Evolutionary conservation across 2,888 invertebrate species (phyloP).

Genomic region (Brachypalpus laphriformis): DNA sequence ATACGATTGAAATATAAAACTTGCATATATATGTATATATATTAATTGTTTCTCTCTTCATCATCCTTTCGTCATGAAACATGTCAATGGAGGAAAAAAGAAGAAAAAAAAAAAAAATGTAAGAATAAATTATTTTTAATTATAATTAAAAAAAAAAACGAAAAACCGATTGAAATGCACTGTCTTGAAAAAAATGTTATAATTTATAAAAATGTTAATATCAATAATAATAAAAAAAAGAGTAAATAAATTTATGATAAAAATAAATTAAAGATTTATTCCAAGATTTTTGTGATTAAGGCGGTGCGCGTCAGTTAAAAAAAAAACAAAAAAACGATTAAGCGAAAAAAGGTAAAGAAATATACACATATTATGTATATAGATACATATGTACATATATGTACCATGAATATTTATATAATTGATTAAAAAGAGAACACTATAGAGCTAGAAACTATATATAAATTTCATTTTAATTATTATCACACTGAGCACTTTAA

Average conservation of each 20-base stretch:
- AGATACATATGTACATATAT: conserved; percentile 29
- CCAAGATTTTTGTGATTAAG: conserved; percentile 71
- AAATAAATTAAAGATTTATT: conserved; percentile 58
- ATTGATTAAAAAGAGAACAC: conserved; percentile 8
- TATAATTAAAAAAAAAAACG: conserved; percentile 60
- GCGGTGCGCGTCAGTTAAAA: conserved; percentile 61
- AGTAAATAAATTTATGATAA: conserved; percentile 51
- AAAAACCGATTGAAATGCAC: conserved; percentile 49
- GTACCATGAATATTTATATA: conserved; percentile 45
- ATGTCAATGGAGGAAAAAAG: conserved; percentile 64
- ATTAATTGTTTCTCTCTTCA: conserved; percentile 58
- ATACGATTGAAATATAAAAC: conserved; percentile 58
- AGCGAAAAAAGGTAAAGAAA: conserved; percentile 26
- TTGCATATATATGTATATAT: conserved; percentile 24
- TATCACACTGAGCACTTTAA: conserved; percentile 70
- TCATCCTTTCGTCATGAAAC: conserved; percentile 68
- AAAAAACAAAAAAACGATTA: conserved; percentile 30
- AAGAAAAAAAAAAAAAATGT: conserved; percentile 19
- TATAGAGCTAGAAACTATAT: conserved; percentile 42
- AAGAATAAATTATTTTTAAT: conserved; percentile 54
- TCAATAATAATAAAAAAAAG: conserved; percentile 44
- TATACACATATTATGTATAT: conserved; percentile 20
- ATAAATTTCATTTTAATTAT: conserved; percentile 52
- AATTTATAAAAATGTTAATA: conserved; percentile 61
- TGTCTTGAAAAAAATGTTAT: conserved; percentile 62